phyloP scores from a whole-genome alignment of 1,140 invertebrate genomes.

The Drosophila sp. region DNA sequence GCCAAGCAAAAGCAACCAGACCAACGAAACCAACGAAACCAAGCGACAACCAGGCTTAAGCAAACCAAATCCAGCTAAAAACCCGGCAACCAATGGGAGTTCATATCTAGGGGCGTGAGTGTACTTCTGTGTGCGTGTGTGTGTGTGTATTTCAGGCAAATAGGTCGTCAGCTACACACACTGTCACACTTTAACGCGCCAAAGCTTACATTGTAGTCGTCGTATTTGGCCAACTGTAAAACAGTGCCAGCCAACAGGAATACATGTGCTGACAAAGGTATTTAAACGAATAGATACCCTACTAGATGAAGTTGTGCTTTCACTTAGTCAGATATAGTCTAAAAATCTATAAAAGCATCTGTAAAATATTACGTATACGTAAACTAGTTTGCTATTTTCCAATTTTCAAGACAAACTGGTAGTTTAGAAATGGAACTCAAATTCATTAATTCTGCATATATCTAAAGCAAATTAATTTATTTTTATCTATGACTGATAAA shows the following conservation, averaged over 20 bases:
- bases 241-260: constrained; percentile 35
- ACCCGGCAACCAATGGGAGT: constrained; percentile 29
- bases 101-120: constrained; percentile 25
- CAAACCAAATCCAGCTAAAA: constrained; percentile 1
- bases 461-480: too few relatives aligned
- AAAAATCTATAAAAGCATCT: too few relatives aligned
- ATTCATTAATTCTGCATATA: too few relatives aligned
- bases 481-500: too few relatives aligned
- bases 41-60: background rate
- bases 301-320: too few relatives aligned
- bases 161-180: constrained; percentile 65
- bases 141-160: constrained; percentile 66
- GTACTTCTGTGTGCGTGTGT: constrained; percentile 1
- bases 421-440: too few relatives aligned
- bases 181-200: constrained; percentile 65
- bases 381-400: too few relatives aligned
- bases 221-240: constrained; percentile 64
- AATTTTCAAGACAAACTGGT: too few relatives aligned
- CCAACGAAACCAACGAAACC: background rate
- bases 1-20: constrained; percentile 14
- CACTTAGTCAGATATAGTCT: too few relatives aligned
- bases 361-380: background rate
- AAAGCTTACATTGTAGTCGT: constrained; percentile 70
- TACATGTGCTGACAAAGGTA: background rate
- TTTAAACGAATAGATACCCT: constrained; percentile 21